Evolutionary conservation across 2,888 invertebrate species (phyloP), one percentile per base, ranked within the genome.

Genomic region (Morpho deidamia): DNA sequence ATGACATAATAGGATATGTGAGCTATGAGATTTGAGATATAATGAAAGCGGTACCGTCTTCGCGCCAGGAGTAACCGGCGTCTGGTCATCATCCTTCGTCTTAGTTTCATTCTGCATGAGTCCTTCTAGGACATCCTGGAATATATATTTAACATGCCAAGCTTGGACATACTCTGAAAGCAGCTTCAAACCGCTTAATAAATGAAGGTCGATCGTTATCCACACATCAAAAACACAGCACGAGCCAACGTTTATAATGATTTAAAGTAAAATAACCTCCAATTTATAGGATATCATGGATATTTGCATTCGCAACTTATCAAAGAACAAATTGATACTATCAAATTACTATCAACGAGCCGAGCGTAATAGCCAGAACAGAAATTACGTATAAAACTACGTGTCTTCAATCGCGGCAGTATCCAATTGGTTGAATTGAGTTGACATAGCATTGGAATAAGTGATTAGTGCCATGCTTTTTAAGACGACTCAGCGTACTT

Each of bases 61-160:
- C 46, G 70, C 67, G 69, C 56, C 72, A 65, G 72, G 60, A 59
- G 70, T 53, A 67, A 71, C 76, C 49, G 78, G 58, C 55, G 72
- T 63, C 68, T 70, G 68, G 59, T 78, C 79, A 65, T 78, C 81
- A 66, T 77, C 75, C 77, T 76, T 78, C 78, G 71, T 72, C 71
- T 81, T 83, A 67, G 73, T 74, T 69, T 80, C 81, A 66, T 71
- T 77, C 72, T 76, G 80, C 74, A 72, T 72, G 60, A 77, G 68
- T 70, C 76, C 74, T 70, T 82, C 81, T 70, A 80, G 78, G 54
- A 78, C 77, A 65, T 81, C 85, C 87, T 86, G 87, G 63, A 86
- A 87, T 69, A 77, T 63, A 83, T 82, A 78, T 70, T 65, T 70
- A 76, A 81, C 76, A 82, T 83, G 79, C 83, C 81, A 82, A 75